These are phyloP conservation scores for Eurois occulta DNA, from an alignment of 2,888 invertebrate genomes.

Conservation along the genomic window DNA sequence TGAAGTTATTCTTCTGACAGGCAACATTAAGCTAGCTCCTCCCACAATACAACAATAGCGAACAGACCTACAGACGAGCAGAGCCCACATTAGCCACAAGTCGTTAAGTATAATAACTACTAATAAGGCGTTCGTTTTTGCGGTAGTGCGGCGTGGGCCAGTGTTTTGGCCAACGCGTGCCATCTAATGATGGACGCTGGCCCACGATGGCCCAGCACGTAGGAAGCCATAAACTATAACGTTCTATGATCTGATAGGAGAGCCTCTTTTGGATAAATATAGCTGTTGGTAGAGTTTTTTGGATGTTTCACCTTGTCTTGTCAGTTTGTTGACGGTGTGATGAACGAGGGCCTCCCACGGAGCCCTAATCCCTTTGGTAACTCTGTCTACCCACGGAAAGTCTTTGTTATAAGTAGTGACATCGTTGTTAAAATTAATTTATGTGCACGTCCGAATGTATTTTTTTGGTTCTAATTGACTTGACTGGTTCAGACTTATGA, in stretches of 20 bases:
- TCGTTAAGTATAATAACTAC: slow-evolving; percentile 63
- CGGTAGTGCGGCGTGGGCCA: slow-evolving; percentile 61
- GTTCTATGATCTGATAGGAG: slow-evolving; percentile 37
- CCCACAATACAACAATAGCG: slow-evolving; percentile 39
- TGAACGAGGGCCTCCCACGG: slow-evolving; percentile 28
- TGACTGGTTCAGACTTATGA: neutral
- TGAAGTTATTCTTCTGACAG: neutral
- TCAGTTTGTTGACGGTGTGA: slow-evolving; percentile 29
- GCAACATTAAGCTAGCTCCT: slow-evolving; percentile 16
- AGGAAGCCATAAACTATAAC: slow-evolving; percentile 46
- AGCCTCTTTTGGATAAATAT: slow-evolving; percentile 44
- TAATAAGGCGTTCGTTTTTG: slow-evolving; percentile 62
- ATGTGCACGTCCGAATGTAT: neutral
- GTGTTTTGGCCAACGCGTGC: slow-evolving; percentile 59
- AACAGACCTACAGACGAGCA: slow-evolving; percentile 27
- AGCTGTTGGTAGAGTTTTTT: slow-evolving; percentile 7
- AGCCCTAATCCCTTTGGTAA: slow-evolving; percentile 21
- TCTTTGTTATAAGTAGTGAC: slow-evolving; percentile 7
- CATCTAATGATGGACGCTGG: slow-evolving; percentile 62
- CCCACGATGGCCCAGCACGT: slow-evolving; percentile 52
- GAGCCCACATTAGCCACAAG: slow-evolving; percentile 60
- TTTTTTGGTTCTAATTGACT: neutral
- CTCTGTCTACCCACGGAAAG: slow-evolving; percentile 29
- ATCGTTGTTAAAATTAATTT: slow-evolving; percentile 9
- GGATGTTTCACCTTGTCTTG: slow-evolving; percentile 33